These are phyloP conservation scores for Timandra comae DNA, from an alignment of 2,888 invertebrate species.

Conservation along the genomic window DNA sequence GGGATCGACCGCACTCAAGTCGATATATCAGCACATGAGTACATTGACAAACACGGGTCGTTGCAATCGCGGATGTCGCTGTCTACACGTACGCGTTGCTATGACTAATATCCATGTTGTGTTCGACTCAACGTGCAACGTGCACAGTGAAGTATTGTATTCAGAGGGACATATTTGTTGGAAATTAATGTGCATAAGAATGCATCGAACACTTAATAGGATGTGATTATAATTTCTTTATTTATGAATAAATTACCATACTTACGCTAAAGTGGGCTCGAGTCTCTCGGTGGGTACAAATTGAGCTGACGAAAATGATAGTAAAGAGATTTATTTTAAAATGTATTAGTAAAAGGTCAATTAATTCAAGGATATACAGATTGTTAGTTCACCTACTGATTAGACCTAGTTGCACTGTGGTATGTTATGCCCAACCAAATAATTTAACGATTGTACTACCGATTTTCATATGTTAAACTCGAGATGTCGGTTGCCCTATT, in stretches of 20 bases:
- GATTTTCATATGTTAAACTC: neutral
- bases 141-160: conserved; percentile 1
- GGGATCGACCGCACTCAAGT: conserved; percentile 40
- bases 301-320: no score
- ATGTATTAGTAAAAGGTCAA: no score
- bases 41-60: conserved; percentile 61
- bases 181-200: no score
- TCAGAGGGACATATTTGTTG: conserved; percentile 1
- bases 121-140: no score
- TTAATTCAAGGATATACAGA: no score
- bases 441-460: neutral
- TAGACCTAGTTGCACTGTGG: neutral
- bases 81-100: conserved; percentile 57
- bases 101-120: conserved; percentile 50
- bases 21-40: conserved; percentile 44
- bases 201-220: no score
- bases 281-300: no score
- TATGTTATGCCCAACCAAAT: neutral
- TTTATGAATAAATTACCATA: no score
- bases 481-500: neutral
- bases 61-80: conserved; percentile 58
- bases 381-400: no score
- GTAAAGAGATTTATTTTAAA: no score
- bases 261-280: no score
- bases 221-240: no score